Base-by-base conservation (phyloP, 2,797 vertebrate species). In the Rhincodon typus region DNA sequence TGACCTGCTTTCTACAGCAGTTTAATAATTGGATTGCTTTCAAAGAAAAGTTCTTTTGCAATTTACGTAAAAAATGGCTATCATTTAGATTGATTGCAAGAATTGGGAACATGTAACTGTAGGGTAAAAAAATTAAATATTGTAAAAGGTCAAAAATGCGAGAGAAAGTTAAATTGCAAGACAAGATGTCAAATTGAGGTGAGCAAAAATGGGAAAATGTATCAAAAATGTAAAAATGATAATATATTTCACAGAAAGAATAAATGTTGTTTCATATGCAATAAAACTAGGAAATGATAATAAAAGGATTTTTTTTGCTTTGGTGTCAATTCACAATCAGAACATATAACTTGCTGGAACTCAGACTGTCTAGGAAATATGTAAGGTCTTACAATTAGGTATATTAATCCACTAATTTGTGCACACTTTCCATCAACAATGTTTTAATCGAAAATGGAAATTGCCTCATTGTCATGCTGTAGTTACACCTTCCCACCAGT, bases 21-120 rank as follows among this genome's bases (percentile, higher is more conserved):
- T 38, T 93, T 93, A 42, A 69, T 93, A 67, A 67, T 93, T 93
- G 42, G 62, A n/a, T 93, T 38, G n/a, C 67, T 93, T 93, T n/a
- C n/a, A 38, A n/a, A 93, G 34, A 93, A 91, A 69, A 38, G 62
- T 69, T 7, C 19, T 93, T 8, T 67, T 69, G 66, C 21, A 53
- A 25, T 8, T 93, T 42, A 93, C 12, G 21, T 17, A 25, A 93
- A 67, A 67, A 93, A 21, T 19, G 38, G 15, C 34, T 23, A 67
- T 67, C 23, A 12, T 38, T 25, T 69, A 25, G n/a, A 93, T 69
- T 66, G 34, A 66, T 66, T 38, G 21, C 66, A 27, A 8, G 90
- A 69, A 19, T 62, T 30, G 30, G 53, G 62, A 66, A 93, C 15
- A 93, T 93, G 38, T 42, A 69, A 67, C 5, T 38, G 10, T 3